These are phyloP conservation scores for Sesia bembeciformis DNA, from an alignment of 2,888 invertebrate genomes.

Conservation along the genomic window DNA sequence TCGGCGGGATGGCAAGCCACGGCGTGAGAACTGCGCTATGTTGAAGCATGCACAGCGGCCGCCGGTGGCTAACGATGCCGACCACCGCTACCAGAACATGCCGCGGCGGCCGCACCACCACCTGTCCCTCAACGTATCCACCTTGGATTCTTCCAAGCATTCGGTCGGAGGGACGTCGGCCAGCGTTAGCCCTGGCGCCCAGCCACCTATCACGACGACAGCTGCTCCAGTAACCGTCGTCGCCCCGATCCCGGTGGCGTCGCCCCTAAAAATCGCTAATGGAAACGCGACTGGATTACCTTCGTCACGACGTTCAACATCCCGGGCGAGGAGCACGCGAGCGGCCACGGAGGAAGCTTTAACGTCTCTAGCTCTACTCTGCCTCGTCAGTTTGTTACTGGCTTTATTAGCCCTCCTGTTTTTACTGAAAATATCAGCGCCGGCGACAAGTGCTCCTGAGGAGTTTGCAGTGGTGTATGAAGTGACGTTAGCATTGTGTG, in stretches of 20 bases:
- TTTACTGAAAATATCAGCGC: slow-evolving; percentile 87
- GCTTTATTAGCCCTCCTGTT: slow-evolving; percentile 89
- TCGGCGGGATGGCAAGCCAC: slow-evolving; percentile 59
- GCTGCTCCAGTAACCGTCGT: slow-evolving; percentile 34
- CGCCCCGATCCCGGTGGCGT: slow-evolving; percentile 40
- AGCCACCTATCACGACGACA: slow-evolving; percentile 25
- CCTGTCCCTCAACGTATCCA: slow-evolving; percentile 79
- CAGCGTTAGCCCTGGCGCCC: slow-evolving; percentile 73
- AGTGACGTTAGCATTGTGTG: slow-evolving; percentile 92
- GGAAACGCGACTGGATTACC: slow-evolving; percentile 74
- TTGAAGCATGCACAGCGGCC: slow-evolving; percentile 82
- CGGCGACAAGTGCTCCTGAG: slow-evolving; percentile 76
- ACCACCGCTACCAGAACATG: slow-evolving; percentile 72
- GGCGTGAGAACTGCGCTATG: slow-evolving; percentile 72
- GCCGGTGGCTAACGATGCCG: slow-evolving; percentile 69
- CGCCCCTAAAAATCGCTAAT: slow-evolving; percentile 64
- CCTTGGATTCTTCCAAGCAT: slow-evolving; percentile 79
- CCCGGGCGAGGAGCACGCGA: slow-evolving; percentile 45
- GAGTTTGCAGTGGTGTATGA: slow-evolving; percentile 93
- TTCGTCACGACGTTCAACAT: slow-evolving; percentile 34
- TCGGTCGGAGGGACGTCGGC: slow-evolving; percentile 75
- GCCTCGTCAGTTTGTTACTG: slow-evolving; percentile 88
- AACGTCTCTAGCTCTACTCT: slow-evolving; percentile 88
- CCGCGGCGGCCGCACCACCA: slow-evolving; percentile 75
- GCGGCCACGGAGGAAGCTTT: slow-evolving; percentile 80